A percentile compares a stretch with the other conserved stretches of the same genome.
phyloP scores from a whole-genome alignment of 2,888 invertebrate genomes.

The Agrochola litura region DNA sequence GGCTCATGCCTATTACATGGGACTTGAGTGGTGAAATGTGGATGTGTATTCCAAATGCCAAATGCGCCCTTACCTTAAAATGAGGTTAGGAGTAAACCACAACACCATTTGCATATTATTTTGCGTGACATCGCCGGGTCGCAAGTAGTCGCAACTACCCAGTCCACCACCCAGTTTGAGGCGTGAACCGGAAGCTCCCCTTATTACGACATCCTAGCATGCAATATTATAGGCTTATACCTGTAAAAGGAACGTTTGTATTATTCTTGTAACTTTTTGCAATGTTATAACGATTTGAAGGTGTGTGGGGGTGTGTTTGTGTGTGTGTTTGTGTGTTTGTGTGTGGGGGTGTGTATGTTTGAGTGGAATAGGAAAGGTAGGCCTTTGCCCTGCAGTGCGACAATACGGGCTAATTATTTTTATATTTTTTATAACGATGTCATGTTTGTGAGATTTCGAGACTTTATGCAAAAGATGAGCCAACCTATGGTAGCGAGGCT shows the following conservation, averaged over 20 bases:
- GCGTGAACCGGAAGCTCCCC: conserved; percentile 51
- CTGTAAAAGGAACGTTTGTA: no score
- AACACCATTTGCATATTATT: conserved; percentile 39
- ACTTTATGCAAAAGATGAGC: background rate
- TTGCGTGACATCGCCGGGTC: conserved; percentile 40
- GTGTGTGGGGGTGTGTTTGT: no score
- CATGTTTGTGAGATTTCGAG: background rate
- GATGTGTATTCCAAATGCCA: background rate
- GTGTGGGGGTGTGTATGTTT: no score
- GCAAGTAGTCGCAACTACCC: background rate
- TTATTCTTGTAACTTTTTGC: no score
- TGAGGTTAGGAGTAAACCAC: conserved; percentile 1
- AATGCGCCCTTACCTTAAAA: background rate
- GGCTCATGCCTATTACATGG: background rate
- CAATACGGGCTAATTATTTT: no score
- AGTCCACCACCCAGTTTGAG: conserved; percentile 25
- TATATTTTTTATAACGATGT: no score
- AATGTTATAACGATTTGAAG: background rate
- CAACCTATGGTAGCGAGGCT: background rate
- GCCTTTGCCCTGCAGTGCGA: no score
- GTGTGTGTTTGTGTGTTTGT: no score
- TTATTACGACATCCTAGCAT: conserved; percentile 34
- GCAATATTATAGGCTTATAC: conserved; percentile 11
- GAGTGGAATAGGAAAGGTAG: no score
- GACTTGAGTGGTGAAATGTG: background rate